phyloP scores from a whole-genome alignment of 2,888 invertebrate species.

The Euphydryas editha region DNA sequence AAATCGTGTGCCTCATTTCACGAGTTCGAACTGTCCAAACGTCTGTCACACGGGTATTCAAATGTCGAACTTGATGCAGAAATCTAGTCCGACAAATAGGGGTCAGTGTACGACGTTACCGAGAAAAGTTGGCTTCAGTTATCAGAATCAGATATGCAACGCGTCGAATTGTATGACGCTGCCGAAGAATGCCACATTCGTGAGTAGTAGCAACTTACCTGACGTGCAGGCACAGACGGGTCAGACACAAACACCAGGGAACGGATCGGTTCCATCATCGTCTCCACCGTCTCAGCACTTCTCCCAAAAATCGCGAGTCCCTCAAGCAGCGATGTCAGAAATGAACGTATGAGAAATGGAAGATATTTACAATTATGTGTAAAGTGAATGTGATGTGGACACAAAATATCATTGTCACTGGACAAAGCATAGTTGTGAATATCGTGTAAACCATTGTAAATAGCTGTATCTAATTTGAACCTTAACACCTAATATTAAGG shows the following conservation, averaged over 20 bases:
- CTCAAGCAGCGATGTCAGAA: constrained; percentile 93
- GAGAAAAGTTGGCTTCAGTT: constrained; percentile 77
- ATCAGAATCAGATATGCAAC: constrained; percentile 76
- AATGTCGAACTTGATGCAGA: constrained; percentile 76
- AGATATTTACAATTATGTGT: constrained; percentile 84
- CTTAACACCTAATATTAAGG: constrained; percentile 59
- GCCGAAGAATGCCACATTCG: constrained; percentile 83
- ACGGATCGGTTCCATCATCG: constrained; percentile 68
- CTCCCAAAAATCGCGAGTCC: constrained; percentile 84
- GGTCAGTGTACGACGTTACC: constrained; percentile 78
- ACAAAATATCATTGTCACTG: constrained; percentile 56
- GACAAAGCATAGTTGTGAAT: constrained; percentile 78
- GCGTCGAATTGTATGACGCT: constrained; percentile 83
- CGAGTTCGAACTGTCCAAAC: constrained; percentile 78
- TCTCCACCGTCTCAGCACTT: constrained; percentile 77
- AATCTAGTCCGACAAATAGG: constrained; percentile 73
- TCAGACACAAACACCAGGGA: constrained; percentile 71
- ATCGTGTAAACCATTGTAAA: constrained; percentile 64
- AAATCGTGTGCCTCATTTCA: constrained; percentile 77
- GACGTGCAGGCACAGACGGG: constrained; percentile 80
- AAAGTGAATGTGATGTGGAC: constrained; percentile 68
- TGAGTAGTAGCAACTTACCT: constrained; percentile 75
- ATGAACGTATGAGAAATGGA: constrained; percentile 93
- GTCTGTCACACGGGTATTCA: constrained; percentile 85
- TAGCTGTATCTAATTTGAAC: constrained; percentile 54